These are phyloP conservation scores for Hylia prasina DNA, from an alignment of 2,113 vertebrate genomes.

Conservation along the genomic window DNA sequence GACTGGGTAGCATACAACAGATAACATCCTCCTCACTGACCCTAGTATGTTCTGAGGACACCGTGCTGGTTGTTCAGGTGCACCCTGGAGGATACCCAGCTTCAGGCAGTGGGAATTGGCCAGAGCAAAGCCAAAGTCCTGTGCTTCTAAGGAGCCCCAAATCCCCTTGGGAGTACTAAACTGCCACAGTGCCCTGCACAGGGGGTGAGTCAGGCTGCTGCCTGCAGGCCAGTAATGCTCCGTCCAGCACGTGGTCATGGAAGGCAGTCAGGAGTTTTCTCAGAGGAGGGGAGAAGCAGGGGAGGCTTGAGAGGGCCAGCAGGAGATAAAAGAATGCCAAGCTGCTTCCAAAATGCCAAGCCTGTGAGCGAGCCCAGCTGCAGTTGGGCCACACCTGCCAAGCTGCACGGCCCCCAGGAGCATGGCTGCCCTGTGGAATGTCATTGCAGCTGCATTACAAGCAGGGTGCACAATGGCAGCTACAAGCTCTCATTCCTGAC, in stretches of 20 bases:
- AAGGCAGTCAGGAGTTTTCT: background rate
- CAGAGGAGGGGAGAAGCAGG: background rate
- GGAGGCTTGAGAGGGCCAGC: background rate
- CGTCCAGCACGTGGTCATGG: fast-evolving
- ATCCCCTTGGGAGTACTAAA: background rate
- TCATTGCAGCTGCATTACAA: background rate
- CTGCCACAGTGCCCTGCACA: background rate
- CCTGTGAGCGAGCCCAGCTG: constrained; percentile 2
- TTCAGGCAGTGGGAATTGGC: fast-evolving
- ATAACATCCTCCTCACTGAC: background rate
- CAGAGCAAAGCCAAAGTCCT: fast-evolving
- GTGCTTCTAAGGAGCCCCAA: background rate
- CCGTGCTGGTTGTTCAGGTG: background rate
- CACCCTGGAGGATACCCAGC: background rate
- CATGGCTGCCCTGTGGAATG: background rate
- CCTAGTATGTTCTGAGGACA: fast-evolving
- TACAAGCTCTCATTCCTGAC: background rate
- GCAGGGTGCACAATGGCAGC: background rate
- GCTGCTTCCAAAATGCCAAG: background rate
- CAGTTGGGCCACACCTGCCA: background rate
- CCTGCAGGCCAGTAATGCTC: background rate
- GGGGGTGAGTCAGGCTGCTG: background rate
- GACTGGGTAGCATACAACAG: fast-evolving
- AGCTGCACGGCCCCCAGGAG: background rate
- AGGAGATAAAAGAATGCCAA: background rate